Percentiles rank a stretch among this genome's conserved stretches.
Conservation (phyloP, 2,888 invertebrate genomes). For the Clitarchus hookeri region DNA sequence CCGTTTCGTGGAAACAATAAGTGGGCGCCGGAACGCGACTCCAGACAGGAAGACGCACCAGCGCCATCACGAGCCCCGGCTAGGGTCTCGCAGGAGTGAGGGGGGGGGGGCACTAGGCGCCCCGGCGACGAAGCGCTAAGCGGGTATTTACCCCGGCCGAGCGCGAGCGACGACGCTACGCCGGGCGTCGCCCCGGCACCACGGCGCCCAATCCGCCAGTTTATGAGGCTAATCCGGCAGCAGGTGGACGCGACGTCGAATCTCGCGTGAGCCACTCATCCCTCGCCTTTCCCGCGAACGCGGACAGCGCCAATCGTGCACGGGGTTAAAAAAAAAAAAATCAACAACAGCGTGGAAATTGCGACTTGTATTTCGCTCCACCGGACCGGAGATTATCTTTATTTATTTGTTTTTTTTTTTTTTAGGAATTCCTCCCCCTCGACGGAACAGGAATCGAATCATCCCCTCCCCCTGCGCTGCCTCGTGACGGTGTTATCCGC, state of each 20-base stretch:
- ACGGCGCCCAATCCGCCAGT: neutral
- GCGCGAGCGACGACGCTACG: too few relatives aligned
- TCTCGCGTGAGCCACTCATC: neutral
- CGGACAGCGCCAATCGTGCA: neutral
- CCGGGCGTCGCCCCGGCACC: too few relatives aligned
- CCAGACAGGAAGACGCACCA: too few relatives aligned
- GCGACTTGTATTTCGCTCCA: neutral
- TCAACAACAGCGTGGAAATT: neutral
- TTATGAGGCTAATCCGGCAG: neutral
- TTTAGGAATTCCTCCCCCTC: neutral
- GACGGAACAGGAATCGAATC: neutral
- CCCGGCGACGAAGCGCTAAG: too few relatives aligned
- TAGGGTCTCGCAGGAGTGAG: too few relatives aligned
- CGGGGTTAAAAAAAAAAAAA: neutral
- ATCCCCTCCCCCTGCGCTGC: too few relatives aligned
- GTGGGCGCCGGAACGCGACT: too few relatives aligned
- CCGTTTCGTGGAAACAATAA: too few relatives aligned
- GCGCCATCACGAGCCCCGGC: too few relatives aligned
- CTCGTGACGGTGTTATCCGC: neutral
- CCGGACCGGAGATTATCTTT: constrained; percentile 5
- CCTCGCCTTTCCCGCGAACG: neutral
- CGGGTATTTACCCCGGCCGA: too few relatives aligned
- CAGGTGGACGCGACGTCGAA: neutral
- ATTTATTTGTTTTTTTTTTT: neutral
- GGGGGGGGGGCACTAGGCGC: too few relatives aligned